Conservation (phyloP, 2,113 vertebrate genomes). For the Bothrops jararaca region DNA sequence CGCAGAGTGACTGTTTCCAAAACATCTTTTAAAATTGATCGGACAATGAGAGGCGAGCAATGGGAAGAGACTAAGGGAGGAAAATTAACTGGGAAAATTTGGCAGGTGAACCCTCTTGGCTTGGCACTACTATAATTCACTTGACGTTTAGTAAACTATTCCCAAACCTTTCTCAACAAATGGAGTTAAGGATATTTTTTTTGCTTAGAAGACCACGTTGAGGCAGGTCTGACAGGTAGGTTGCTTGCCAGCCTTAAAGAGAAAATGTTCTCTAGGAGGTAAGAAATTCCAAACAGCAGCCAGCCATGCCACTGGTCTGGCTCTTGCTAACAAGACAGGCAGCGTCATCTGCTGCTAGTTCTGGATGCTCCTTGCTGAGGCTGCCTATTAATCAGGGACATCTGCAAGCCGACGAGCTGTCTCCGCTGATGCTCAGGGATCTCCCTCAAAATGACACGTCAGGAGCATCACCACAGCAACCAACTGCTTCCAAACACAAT, state of each 20-base stretch:
- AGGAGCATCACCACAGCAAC: constrained; percentile 23
- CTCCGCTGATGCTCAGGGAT: constrained; percentile 12
- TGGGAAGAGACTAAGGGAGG: not conserved
- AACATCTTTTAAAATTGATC: not conserved
- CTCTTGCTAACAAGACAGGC: not conserved
- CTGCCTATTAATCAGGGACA: constrained; percentile 3
- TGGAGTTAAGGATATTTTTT: not conserved
- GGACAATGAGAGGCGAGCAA: not conserved
- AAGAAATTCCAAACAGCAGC: not conserved
- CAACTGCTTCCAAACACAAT: not conserved
- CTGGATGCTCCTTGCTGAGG: not conserved
- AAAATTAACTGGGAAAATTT: not conserved
- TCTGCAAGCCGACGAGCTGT: constrained; percentile 3
- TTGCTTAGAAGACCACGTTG: not conserved
- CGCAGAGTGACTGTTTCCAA: not conserved
- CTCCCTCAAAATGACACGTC: constrained; percentile 5
- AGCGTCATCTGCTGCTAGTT: not conserved
- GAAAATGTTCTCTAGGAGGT: not conserved
- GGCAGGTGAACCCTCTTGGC: not conserved
- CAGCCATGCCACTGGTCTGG: not conserved
- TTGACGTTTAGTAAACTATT: not conserved
- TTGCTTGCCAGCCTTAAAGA: not conserved
- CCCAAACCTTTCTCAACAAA: not conserved
- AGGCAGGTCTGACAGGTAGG: not conserved
- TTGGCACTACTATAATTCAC: not conserved